Evolutionary conservation across 1,140 invertebrate species (phyloP).

Genomic region (Hylyphantes graminicola): DNA sequence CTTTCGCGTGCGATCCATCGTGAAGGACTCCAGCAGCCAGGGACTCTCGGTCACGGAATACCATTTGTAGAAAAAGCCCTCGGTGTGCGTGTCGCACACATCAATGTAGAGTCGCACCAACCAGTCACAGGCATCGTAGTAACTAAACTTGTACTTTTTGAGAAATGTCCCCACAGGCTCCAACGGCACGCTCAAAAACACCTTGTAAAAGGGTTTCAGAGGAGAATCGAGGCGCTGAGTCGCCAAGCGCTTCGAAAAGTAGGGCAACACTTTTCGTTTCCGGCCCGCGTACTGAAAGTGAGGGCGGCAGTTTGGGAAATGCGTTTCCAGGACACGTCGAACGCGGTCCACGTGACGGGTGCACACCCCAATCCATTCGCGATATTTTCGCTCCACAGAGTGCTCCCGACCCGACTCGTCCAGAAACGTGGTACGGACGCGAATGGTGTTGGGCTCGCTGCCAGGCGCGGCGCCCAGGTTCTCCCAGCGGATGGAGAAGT

Average conservation of each 20-base stretch:
- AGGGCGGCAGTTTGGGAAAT: not conserved
- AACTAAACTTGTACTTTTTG: constrained; percentile 14
- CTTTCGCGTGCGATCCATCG: not conserved
- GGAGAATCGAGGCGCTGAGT: not conserved
- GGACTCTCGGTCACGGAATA: not conserved
- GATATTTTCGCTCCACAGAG: not conserved
- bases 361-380: constrained; percentile 16
- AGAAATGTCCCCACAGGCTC: constrained; percentile 9
- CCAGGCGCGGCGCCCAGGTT: not conserved
- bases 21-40: not conserved
- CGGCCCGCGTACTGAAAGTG: too few species aligned
- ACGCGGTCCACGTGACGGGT: not conserved
- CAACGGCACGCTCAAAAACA: not conserved
- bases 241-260: not conserved
- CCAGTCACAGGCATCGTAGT: constrained; percentile 14
- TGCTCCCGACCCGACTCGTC: not conserved
- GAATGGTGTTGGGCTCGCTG: not conserved
- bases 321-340: too few species aligned
- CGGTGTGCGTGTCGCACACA: not conserved
- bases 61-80: constrained; percentile 38
- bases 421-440: not conserved
- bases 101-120: constrained; percentile 1
- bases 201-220: not conserved
- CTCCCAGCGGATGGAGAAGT: constrained; percentile 1
- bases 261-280: constrained; percentile 5